Evolutionary conservation across 2,113 vertebrate genomes (phyloP).

Genomic region (Lepus americanus): DNA sequence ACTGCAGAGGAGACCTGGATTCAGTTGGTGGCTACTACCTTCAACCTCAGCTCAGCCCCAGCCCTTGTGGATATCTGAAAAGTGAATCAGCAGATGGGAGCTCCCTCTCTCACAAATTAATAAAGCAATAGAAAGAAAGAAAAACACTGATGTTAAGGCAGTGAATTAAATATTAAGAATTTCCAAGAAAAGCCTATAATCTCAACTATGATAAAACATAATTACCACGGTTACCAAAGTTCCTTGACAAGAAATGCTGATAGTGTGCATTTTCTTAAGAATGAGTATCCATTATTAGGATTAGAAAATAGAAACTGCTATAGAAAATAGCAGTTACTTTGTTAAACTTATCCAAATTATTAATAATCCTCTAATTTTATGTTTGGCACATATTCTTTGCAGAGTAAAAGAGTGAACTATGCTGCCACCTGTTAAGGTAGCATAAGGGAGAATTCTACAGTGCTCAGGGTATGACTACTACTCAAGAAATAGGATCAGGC

Average conservation of each 20-base stretch:
- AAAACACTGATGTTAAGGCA: background rate
- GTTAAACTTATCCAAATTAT: background rate
- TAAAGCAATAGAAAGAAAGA: background rate
- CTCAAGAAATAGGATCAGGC: background rate
- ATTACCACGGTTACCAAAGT: background rate
- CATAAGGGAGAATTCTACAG: background rate
- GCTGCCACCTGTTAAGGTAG: background rate
- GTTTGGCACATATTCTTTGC: background rate
- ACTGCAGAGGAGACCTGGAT: no score
- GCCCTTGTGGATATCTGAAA: no score
- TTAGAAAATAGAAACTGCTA: background rate
- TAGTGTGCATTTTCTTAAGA: background rate
- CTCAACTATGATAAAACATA: background rate
- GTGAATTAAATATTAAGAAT: constrained; percentile 5
- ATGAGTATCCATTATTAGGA: background rate
- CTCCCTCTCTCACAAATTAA: no score
- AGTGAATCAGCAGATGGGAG: no score
- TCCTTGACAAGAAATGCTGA: background rate
- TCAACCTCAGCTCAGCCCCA: no score
- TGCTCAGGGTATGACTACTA: fast-evolving
- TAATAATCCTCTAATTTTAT: background rate
- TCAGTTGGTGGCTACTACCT: no score
- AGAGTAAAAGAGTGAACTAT: background rate
- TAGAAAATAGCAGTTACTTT: background rate
- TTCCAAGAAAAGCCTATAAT: background rate